These are phyloP conservation scores for Nycticorax nycticorax DNA, from an alignment of 2,113 vertebrate genomes.

Conservation along the genomic window DNA sequence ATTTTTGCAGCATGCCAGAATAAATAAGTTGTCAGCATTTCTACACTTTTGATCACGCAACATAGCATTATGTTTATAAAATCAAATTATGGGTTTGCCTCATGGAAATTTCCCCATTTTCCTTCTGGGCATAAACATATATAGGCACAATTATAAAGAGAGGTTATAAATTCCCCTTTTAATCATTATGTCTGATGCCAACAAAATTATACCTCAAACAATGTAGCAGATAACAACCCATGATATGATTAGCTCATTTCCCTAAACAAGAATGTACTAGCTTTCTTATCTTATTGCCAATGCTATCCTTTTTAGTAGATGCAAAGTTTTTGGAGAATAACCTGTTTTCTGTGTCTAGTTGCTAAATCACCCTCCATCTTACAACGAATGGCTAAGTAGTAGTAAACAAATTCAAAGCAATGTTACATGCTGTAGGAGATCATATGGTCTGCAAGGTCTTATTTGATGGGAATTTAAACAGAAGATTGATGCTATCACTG, in stretches of 20 bases:
- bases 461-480: background rate
- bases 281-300: conserved; percentile 41
- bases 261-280: conserved; percentile 12
- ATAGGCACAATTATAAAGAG: background rate
- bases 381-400: background rate
- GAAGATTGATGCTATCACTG: background rate
- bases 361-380: background rate
- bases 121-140: conserved; percentile 43
- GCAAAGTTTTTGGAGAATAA: background rate
- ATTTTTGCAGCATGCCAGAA: conserved; percentile 31
- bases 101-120: conserved; percentile 40
- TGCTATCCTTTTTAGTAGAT: background rate
- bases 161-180: conserved; percentile 1
- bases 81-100: conserved; percentile 47
- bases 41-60: conserved; percentile 55
- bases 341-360: background rate
- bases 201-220: conserved; percentile 60
- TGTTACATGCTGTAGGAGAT: background rate
- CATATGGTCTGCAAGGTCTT: background rate
- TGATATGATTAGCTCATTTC: conserved; percentile 69
- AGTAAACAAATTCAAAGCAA: background rate
- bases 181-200: conserved; percentile 4
- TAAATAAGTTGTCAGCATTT: conserved; percentile 67
- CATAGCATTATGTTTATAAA: conserved; percentile 65
- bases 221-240: conserved; percentile 55